Conservation (phyloP, 2,888 invertebrate species). For the Emesis furor region DNA sequence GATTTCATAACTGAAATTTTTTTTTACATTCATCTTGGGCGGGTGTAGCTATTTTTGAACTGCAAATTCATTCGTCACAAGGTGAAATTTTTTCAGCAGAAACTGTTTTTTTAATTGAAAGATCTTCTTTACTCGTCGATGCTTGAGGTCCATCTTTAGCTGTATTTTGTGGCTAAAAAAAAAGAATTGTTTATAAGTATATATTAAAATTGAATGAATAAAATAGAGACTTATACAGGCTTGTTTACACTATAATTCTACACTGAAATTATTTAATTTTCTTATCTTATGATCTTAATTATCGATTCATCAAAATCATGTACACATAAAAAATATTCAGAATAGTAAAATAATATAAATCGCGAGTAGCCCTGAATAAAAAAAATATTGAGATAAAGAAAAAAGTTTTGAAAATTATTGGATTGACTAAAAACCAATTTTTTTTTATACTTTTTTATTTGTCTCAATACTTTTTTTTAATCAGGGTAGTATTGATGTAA, state of each 20-base stretch:
- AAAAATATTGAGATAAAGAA: conserved; percentile 2
- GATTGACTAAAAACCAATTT: background rate
- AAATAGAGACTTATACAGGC: conserved; percentile 14
- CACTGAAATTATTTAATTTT: conserved; percentile 7
- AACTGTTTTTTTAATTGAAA: background rate
- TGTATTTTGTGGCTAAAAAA: conserved; percentile 11
- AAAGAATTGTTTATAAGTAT: conserved; percentile 6
- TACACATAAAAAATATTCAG: conserved; percentile 1
- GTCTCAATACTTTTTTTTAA: conserved; percentile 7
- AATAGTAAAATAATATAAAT: background rate
- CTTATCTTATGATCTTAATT: background rate
- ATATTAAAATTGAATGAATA: conserved; percentile 14
- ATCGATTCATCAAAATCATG: background rate
- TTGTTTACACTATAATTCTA: conserved; percentile 3
- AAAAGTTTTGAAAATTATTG: background rate
- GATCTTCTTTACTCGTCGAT: conserved; percentile 3
- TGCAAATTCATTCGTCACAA: conserved; percentile 8
- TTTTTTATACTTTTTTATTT: background rate
- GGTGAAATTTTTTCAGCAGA: background rate
- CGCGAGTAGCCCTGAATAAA: conserved; percentile 6
- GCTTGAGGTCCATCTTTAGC: conserved; percentile 14
- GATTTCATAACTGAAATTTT: conserved; percentile 3
- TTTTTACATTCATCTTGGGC: conserved; percentile 11
- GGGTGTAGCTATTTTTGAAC: background rate
- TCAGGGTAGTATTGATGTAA: background rate